Conservation (phyloP, 2,888 invertebrate species). For the Octodonta nipae region DNA sequence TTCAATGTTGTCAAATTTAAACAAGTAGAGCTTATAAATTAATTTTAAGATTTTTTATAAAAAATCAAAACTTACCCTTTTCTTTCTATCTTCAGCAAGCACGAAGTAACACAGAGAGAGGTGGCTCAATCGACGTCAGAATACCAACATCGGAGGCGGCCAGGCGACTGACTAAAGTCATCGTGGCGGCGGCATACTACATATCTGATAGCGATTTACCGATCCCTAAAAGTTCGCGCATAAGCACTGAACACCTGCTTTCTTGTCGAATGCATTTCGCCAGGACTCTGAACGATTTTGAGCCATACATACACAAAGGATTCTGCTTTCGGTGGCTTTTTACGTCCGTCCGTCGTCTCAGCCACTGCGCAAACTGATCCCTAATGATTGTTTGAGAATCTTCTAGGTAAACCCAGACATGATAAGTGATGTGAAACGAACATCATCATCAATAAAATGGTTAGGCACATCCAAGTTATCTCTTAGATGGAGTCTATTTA, state of each 20-base stretch:
- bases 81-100: too few relatives aligned
- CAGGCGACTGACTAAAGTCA: slow-evolving; percentile 26
- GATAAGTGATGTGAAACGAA: slow-evolving; percentile 11
- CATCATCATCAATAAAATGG: slow-evolving; percentile 8
- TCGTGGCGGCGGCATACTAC: slow-evolving; percentile 30
- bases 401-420: slow-evolving; percentile 9
- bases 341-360: slow-evolving; percentile 2
- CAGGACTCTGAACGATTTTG: slow-evolving; percentile 9
- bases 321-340: slow-evolving; percentile 9
- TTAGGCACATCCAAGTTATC: too few relatives aligned
- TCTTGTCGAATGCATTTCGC: slow-evolving; percentile 12
- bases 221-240: slow-evolving; percentile 31
- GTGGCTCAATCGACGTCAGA: too few relatives aligned
- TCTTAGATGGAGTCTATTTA: too few relatives aligned
- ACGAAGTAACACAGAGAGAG: too few relatives aligned
- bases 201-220: slow-evolving; percentile 32
- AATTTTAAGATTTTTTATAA: too few relatives aligned
- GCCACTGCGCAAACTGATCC: slow-evolving; percentile 15
- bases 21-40: too few relatives aligned
- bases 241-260: slow-evolving; percentile 32
- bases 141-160: slow-evolving; percentile 21
- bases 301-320: slow-evolving; percentile 8
- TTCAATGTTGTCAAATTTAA: too few relatives aligned
- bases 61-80: too few relatives aligned
- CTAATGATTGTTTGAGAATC: slow-evolving; percentile 15